These are phyloP conservation scores for Rhopalosiphum nymphaeae DNA, from an alignment of 2,888 invertebrate genomes.

Conservation along the genomic window DNA sequence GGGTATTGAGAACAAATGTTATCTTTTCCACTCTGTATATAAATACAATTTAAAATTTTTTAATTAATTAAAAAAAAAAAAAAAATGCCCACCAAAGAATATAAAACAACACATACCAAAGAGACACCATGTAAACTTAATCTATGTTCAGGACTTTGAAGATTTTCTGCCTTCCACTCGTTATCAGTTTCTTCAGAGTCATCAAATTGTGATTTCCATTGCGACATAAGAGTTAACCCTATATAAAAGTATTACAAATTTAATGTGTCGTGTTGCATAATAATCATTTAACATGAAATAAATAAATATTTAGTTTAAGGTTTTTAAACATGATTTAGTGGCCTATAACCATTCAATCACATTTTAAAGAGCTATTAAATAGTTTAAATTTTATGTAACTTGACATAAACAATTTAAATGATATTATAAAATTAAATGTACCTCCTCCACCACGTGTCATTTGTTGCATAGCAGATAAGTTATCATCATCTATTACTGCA, in stretches of 20 bases:
- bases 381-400: not conserved
- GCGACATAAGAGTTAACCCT: conserved; percentile 86
- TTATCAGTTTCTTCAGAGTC: conserved; percentile 96
- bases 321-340: not conserved
- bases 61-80: not conserved
- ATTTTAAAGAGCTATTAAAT: not conserved
- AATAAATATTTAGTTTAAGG: not conserved
- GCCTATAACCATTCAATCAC: not conserved
- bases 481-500: conserved; percentile 93
- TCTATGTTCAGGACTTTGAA: conserved; percentile 74
- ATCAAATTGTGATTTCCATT: conserved; percentile 96
- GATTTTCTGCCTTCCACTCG: conserved; percentile 90
- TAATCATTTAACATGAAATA: not conserved
- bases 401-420: not conserved
- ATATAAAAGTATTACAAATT: not conserved
- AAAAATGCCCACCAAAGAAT: not conserved
- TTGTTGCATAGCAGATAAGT: conserved; percentile 89
- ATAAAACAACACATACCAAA: conserved; percentile 26
- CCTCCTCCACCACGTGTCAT: conserved; percentile 88
- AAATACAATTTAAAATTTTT: not conserved
- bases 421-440: conserved; percentile 62
- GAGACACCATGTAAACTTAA: conserved; percentile 54
- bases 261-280: not conserved
- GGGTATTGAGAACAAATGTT: conserved; percentile 30
- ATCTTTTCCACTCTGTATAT: conserved; percentile 55